Conservation (phyloP, 2,113 vertebrate genomes). For the Cyanistes caeruleus region DNA sequence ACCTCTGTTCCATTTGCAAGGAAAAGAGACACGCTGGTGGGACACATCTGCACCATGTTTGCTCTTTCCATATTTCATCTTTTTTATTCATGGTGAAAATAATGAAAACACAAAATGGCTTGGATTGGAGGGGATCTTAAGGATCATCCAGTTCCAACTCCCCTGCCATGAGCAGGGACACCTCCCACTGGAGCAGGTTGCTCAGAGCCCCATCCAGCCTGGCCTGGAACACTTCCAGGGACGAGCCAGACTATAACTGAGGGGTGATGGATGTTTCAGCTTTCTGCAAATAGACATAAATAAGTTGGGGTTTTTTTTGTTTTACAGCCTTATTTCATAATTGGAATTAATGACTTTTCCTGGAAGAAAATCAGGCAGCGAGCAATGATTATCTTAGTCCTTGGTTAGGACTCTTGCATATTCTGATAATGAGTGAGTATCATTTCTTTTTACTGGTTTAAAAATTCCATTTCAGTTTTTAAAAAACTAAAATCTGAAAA, state of each 20-base stretch:
- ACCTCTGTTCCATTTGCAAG: background rate
- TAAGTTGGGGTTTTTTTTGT: no score
- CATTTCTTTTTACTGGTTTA: background rate
- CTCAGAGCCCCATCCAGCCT: background rate
- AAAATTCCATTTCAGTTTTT: background rate
- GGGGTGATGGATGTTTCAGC: background rate
- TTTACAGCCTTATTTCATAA: background rate
- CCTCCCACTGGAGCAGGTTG: background rate
- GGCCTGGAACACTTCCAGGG: background rate
- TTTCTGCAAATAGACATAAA: background rate
- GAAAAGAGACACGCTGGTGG: background rate
- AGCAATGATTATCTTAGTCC: background rate
- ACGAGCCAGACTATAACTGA: background rate
- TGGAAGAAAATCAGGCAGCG: background rate
- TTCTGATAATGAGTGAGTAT: background rate
- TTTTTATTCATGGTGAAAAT: background rate
- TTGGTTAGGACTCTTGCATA: background rate
- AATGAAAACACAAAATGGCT: background rate
- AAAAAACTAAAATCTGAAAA: background rate
- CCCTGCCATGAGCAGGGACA: background rate
- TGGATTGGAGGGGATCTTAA: background rate
- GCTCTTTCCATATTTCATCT: rapidly evolving
- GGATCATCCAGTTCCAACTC: background rate
- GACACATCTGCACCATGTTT: background rate
- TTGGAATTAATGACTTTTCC: background rate